Conservation (phyloP, 2,797 vertebrate genomes). For the Lithobates pipiens region DNA sequence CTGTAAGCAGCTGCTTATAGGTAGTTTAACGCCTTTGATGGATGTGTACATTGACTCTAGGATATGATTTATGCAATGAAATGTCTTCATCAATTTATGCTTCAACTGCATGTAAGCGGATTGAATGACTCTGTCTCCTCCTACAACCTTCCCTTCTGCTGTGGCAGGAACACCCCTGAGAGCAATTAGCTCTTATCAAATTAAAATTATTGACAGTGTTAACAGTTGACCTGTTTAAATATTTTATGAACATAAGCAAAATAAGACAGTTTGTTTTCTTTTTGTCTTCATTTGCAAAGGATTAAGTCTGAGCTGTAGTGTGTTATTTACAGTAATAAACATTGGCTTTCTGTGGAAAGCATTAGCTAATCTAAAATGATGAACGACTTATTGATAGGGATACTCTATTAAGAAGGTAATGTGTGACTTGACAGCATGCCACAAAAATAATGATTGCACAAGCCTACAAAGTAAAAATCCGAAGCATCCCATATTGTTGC, state of each 20-base stretch:
- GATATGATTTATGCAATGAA: background rate
- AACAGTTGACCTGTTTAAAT: background rate
- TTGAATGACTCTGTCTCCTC: background rate
- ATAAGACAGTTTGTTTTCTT: background rate
- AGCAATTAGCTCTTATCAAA: background rate
- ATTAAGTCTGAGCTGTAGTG: background rate
- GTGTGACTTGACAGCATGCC: conserved; percentile 8
- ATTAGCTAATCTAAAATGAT: background rate
- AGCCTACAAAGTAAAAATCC: background rate
- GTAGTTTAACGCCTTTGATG: background rate
- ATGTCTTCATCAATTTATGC: background rate
- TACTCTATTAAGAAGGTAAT: background rate
- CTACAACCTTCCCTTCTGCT: background rate
- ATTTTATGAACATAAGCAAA: background rate
- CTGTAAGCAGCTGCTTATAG: background rate
- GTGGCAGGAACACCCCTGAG: background rate
- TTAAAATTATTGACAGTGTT: background rate
- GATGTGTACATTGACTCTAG: background rate
- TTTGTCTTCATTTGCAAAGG: background rate
- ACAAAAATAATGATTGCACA: conserved; percentile 1
- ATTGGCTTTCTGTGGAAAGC: background rate
- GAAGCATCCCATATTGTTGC: background rate
- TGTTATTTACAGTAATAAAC: background rate
- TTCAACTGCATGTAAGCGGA: background rate
- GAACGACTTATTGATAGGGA: background rate